Base-by-base conservation (phyloP, 2,797 vertebrate genomes). In the Chaunax sp. region DNA sequence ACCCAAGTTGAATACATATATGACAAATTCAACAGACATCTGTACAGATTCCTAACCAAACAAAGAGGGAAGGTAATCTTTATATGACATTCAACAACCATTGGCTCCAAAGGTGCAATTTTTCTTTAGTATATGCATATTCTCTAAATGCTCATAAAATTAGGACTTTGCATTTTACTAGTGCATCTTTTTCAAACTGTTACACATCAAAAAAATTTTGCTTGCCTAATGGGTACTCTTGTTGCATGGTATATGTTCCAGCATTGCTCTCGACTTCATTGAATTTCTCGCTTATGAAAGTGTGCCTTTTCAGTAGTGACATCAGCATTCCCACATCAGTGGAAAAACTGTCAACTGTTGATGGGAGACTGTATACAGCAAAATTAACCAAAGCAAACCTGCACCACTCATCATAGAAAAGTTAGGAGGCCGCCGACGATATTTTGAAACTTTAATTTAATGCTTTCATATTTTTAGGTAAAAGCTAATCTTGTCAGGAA, bases 81-180 rank as follows among this genome's bases (percentile, higher is more conserved):
- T 8, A 37, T 37, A 37, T 4, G 13, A 14, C 13, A 33, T 58
- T 56, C 1, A 45, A 13, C 15, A 45, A 41, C 7, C 19, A 22
- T 2, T 6, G 25, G 12, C 1, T 46, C 19, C 0, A 0, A 14
- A 10, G 35, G 19, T 65, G 20, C 26, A 5, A 25, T 38, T 63
- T 60, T 25, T 47, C 18, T 26, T 20, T 28, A 30, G n/a, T 23
- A n/a, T 10, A 47, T 43, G 26, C 19, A 51, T 52, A 40, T 63
- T 40, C 57, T 45, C 4, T 54, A 3, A 15, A 19, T 30, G n/a
- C 15, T 38, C 6, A 4, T 23, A 30, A 30, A 30, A 30, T 30
- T 30, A 30, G 9, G 68, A 81, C 57, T 72, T 69, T 83, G 82
- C 87, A 73, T 77, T 86, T 85, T 79, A 87, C 79, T 77, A 71